Evolutionary conservation across 2,888 invertebrate species (phyloP).

Genomic region (Lysandra coridon): DNA sequence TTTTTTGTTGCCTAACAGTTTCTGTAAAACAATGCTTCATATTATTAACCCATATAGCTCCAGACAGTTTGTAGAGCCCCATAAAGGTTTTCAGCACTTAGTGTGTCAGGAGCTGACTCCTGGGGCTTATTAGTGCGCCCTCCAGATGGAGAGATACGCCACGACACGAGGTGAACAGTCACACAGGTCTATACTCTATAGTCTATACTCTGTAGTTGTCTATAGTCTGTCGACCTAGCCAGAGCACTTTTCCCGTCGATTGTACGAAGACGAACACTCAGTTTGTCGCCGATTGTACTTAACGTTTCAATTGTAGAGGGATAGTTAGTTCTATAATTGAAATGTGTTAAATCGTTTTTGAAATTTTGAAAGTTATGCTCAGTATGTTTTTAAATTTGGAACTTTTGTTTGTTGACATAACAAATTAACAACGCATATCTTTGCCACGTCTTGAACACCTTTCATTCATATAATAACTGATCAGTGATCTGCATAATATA

Average conservation of each 20-base stretch:
- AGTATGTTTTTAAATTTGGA: neutral
- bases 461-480: too few relatives aligned
- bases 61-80: neutral
- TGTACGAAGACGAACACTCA: neutral
- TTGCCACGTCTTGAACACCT: too few relatives aligned
- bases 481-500: too few relatives aligned
- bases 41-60: neutral
- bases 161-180: conserved; percentile 15
- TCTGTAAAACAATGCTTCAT: neutral
- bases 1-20: neutral
- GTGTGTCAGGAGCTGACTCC: conserved; percentile 15
- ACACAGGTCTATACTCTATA: neutral
- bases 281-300: neutral
- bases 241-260: neutral
- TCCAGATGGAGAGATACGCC: conserved; percentile 23
- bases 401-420: neutral
- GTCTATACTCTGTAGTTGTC: neutral
- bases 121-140: conserved; percentile 25
- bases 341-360: neutral
- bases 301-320: neutral
- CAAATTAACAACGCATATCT: too few relatives aligned
- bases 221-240: neutral
- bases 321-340: neutral
- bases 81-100: conserved; percentile 8
- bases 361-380: neutral